Base-by-base conservation (phyloP, 2,797 vertebrate species). In the Fistularia tabacaria region DNA sequence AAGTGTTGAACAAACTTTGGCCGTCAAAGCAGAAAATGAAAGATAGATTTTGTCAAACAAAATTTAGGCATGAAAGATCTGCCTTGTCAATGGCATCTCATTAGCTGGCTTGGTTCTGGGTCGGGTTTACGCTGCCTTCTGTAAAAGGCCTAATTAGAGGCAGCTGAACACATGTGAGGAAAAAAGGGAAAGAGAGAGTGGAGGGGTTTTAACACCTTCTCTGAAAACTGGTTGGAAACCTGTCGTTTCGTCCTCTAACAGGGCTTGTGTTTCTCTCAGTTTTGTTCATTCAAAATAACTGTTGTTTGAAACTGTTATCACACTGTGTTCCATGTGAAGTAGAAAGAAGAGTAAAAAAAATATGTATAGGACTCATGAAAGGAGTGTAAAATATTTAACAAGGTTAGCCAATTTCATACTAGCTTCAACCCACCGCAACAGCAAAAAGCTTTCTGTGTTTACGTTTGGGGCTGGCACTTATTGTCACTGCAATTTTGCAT, bases 111-210 rank as follows among this genome's bases (percentile, higher is more conserved):
- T 47, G 73, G 73, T 69, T 86, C 78, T 13, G 47, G 51, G 63
- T 56, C 49, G 50, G 70, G 81, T 82, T 76, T 74, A 77, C 74
- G 73, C 74, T 66, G 78, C 57, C 54, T 69, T 77, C 66, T 66
- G 64, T 70, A 61, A 71, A 72, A 71, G 70, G 63, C 62, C 64
- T 87, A 83, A 89, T 86, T 80, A 86, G 75, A 82, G 80, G 82
- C 74, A 69, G 74, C 64, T 72, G 55, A 75, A 62, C 73, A 76
- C 57, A 71, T 72, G 74, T 40, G 15, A 57, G 52, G 46, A 57
- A 36, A 38, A 42, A 38, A 53, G 10, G 14, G 37, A 10, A 37
- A 38, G 14, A 40, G 37, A 12, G 10, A 15, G 47, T 49, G 38
- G 50, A 41, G 38, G 52, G 36, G 41, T 36, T 8, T 39, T 61